Conservation (phyloP, 2,113 vertebrate species). For the Tapirus terrestris region DNA sequence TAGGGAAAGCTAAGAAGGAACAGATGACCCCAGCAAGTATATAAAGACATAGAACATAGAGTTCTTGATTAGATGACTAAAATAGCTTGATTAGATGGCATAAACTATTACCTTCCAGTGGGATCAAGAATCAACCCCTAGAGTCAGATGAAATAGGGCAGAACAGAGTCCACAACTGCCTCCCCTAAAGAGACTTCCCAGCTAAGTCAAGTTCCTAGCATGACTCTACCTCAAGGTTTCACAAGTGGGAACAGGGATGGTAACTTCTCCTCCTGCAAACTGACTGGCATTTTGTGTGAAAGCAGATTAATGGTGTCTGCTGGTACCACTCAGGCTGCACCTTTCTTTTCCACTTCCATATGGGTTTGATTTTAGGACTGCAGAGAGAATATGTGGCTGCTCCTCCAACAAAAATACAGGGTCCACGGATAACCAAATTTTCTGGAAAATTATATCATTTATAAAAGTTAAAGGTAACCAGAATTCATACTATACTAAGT, state of each 20-base stretch:
- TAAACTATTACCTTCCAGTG: not conserved
- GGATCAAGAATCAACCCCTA: not conserved
- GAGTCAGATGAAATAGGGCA: not conserved
- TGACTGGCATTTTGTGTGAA: not conserved
- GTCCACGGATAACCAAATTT: not conserved
- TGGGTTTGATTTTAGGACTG: not conserved
- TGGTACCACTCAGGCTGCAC: not conserved
- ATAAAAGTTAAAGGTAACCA: not conserved
- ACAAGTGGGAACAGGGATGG: not conserved
- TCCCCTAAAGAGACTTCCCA: not conserved
- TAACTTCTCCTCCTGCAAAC: not conserved
- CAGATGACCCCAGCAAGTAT: not conserved
- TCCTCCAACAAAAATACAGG: conserved; percentile 2
- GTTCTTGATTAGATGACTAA: not conserved
- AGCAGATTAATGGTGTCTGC: not conserved
- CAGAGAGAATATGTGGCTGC: not conserved
- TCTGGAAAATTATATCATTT: not conserved
- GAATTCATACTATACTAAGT: not conserved
- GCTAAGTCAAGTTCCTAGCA: not conserved
- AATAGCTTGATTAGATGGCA: not conserved
- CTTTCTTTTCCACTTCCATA: not conserved
- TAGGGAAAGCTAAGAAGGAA: not conserved
- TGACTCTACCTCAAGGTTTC: no score
- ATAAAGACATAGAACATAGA: not conserved
- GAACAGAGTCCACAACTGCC: not conserved